Conservation (phyloP, 1,140 invertebrate genomes). For the Camponotus floridanus region DNA sequence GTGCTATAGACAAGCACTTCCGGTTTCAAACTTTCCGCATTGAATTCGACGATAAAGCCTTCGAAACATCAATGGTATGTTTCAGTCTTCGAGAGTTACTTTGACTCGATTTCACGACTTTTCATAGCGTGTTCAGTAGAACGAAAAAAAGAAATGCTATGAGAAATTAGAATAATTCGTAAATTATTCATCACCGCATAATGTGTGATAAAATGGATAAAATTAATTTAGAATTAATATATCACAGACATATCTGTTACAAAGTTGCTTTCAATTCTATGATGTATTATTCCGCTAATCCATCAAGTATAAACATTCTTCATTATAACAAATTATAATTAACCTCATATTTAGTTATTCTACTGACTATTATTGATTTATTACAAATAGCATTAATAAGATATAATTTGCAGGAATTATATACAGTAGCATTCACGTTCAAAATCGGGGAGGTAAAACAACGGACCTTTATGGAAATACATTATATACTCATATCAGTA, state of each 20-base stretch:
- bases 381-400: conserved; percentile 41
- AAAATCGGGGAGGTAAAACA: conserved; percentile 27
- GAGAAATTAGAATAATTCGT: conserved; percentile 9
- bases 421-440: not conserved
- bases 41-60: conserved; percentile 58
- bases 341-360: conserved; percentile 32
- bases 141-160: conserved; percentile 25
- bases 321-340: conserved; percentile 33
- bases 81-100: conserved; percentile 58
- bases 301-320: conserved; percentile 4
- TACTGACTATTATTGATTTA: conserved; percentile 13
- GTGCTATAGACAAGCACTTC: conserved; percentile 61
- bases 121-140: conserved; percentile 6
- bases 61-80: conserved; percentile 58
- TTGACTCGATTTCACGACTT: conserved; percentile 57
- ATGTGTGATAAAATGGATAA: not conserved
- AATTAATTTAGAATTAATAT: conserved; percentile 28
- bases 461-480: conserved; percentile 22
- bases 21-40: conserved; percentile 59
- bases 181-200: conserved; percentile 5
- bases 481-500: conserved; percentile 34
- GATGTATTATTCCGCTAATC: conserved; percentile 19
- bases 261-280: not conserved
- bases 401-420: conserved; percentile 45
- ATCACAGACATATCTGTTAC: not conserved